These are phyloP conservation scores for Benitochromis conjunctus DNA, from an alignment of 2,113 vertebrate species.

Conservation along the genomic window DNA sequence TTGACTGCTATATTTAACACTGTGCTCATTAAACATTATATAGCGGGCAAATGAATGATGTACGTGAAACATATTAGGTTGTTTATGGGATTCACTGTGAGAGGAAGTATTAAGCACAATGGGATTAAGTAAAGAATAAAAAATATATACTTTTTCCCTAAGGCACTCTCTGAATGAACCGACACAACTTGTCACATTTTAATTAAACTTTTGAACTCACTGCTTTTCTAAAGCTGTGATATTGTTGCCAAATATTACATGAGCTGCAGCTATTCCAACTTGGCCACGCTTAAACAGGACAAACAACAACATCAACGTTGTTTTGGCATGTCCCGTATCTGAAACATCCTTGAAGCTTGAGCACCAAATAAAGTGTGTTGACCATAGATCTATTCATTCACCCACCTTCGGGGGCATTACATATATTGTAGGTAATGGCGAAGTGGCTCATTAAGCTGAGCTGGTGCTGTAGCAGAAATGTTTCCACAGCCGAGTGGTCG, in stretches of 20 bases:
- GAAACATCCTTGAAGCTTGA: background rate
- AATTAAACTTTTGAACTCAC: background rate
- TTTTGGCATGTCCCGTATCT: background rate
- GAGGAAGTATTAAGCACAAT: background rate
- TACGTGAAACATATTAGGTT: background rate
- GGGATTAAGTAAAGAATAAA: background rate
- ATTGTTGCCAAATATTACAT: background rate
- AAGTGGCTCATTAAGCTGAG: slow-evolving; percentile 49
- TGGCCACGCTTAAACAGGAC: background rate
- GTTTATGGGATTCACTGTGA: background rate
- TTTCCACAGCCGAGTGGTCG: slow-evolving; percentile 28
- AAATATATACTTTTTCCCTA: background rate
- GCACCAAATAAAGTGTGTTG: background rate
- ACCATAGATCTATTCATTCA: background rate
- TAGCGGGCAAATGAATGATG: background rate
- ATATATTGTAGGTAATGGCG: slow-evolving; percentile 22
- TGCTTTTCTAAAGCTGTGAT: background rate
- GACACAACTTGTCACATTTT: background rate
- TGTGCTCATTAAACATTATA: background rate
- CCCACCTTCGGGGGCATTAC: background rate
- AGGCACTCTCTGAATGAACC: background rate
- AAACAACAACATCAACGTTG: background rate
- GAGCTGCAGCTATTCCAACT: background rate
- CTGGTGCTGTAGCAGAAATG: slow-evolving; percentile 18
- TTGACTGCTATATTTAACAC: background rate